A percentile compares a stretch with the other conserved stretches of the same genome.
These are phyloP conservation scores for Apodemus agrarius DNA, from an alignment of 2,797 vertebrate species.

Conservation along the genomic window DNA sequence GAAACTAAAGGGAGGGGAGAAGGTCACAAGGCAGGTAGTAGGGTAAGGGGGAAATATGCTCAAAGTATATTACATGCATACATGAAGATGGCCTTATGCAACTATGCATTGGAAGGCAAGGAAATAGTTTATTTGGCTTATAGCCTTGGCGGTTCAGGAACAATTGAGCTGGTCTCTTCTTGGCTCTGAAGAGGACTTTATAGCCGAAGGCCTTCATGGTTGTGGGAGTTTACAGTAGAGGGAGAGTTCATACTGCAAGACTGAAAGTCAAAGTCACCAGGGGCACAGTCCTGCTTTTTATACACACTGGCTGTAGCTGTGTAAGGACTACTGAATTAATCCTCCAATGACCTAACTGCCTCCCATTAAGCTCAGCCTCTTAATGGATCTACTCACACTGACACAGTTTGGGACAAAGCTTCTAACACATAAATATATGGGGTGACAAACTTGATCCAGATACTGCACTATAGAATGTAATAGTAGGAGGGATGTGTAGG, in stretches of 20 bases:
- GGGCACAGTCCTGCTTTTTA: background rate
- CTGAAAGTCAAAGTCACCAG: background rate
- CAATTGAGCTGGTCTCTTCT: background rate
- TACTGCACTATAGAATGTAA: fast-evolving
- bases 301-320: background rate
- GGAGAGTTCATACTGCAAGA: background rate
- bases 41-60: background rate
- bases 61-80: background rate
- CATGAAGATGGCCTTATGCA: background rate
- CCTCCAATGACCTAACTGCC: background rate
- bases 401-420: background rate
- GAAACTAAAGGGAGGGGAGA: background rate
- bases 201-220: no score
- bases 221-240: no score
- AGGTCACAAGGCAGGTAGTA: background rate
- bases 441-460: background rate
- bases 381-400: background rate
- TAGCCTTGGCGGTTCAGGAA: background rate
- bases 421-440: background rate
- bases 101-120: background rate
- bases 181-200: background rate
- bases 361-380: background rate
- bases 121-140: background rate
- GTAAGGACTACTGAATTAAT: background rate
- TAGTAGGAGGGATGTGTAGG: background rate